These are phyloP conservation scores for Eupleurogrammus muticus DNA, from an alignment of 2,797 vertebrate species.

Conservation along the genomic window DNA sequence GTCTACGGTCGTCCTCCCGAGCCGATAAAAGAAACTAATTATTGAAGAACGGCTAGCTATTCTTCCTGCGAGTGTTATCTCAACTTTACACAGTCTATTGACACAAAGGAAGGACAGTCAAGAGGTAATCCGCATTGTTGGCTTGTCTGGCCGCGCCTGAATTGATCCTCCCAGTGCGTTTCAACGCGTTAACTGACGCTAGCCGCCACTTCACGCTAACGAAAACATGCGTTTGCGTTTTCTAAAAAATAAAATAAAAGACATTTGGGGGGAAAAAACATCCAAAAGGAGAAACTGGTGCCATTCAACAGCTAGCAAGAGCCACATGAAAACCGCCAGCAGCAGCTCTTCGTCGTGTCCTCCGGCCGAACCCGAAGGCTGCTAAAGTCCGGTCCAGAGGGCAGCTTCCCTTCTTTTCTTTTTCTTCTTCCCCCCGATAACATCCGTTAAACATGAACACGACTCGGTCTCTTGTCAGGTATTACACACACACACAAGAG, in stretches of 20 bases:
- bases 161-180: slow-evolving; percentile 51
- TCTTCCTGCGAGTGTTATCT: slow-evolving; percentile 12
- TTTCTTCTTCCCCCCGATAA: slow-evolving; percentile 40
- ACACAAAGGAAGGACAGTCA: slow-evolving; percentile 72
- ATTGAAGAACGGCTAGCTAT: not conserved
- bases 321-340: slow-evolving; percentile 22
- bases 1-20: not conserved
- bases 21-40: slow-evolving; percentile 6
- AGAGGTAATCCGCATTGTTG: slow-evolving; percentile 79
- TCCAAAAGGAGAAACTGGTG: not conserved
- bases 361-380: slow-evolving; percentile 15
- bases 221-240: not conserved
- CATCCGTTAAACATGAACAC: slow-evolving; percentile 71
- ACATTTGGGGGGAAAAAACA: not conserved
- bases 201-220: slow-evolving; percentile 10
- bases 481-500: slow-evolving; percentile 62
- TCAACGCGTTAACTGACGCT: slow-evolving; percentile 16
- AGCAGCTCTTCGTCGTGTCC: slow-evolving; percentile 39
- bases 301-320: slow-evolving; percentile 65
- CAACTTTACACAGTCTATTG: slow-evolving; percentile 53
- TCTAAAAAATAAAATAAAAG: not conserved
- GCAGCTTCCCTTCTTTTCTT: slow-evolving; percentile 19
- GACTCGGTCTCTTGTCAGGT: slow-evolving; percentile 51
- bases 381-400: slow-evolving; percentile 39
- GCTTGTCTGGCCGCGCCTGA: slow-evolving; percentile 69